A percentile compares a stretch with the other conserved stretches of the same genome.
Evolutionary conservation across 2,113 vertebrate genomes (phyloP).

Genomic region (Tinamus guttatus): DNA sequence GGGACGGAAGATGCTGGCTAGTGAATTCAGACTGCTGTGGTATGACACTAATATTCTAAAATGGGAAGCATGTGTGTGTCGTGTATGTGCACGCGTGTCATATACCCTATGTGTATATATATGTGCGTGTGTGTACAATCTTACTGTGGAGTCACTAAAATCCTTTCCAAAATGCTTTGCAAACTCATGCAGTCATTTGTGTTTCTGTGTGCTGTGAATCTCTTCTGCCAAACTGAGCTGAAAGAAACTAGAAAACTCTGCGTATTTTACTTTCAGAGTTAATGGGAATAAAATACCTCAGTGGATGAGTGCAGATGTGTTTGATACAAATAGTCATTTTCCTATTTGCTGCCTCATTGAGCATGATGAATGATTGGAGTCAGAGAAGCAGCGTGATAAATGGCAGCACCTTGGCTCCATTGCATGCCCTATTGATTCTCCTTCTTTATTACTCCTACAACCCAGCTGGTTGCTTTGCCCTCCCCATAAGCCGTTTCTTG

Average conservation of each 20-base stretch:
- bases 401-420: slow-evolving; percentile 99
- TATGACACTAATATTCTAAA: slow-evolving; percentile 1
- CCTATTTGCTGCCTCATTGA: slow-evolving; percentile 99
- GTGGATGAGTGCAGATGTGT: slow-evolving; percentile 99
- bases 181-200: slow-evolving; percentile 84
- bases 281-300: slow-evolving; percentile 99
- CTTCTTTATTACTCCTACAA: slow-evolving; percentile 99
- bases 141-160: slow-evolving; percentile 40
- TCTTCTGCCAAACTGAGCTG: slow-evolving; percentile 89
- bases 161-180: slow-evolving; percentile 80
- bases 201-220: slow-evolving; percentile 84
- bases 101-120: slow-evolving; percentile 25
- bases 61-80: neutral
- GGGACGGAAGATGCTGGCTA: slow-evolving; percentile 72
- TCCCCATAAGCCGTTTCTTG: slow-evolving; percentile 91
- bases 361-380: slow-evolving; percentile 99
- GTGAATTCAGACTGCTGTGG: slow-evolving; percentile 40
- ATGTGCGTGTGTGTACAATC: neutral
- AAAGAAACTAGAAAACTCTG: slow-evolving; percentile 95
- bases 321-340: slow-evolving; percentile 99
- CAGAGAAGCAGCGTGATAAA: slow-evolving; percentile 99
- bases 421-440: slow-evolving; percentile 99
- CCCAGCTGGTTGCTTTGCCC: slow-evolving; percentile 99
- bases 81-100: neutral
- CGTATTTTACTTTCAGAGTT: slow-evolving; percentile 99